Base-by-base conservation (phyloP, 2,797 vertebrate species). In the Meriones psammophilus region DNA sequence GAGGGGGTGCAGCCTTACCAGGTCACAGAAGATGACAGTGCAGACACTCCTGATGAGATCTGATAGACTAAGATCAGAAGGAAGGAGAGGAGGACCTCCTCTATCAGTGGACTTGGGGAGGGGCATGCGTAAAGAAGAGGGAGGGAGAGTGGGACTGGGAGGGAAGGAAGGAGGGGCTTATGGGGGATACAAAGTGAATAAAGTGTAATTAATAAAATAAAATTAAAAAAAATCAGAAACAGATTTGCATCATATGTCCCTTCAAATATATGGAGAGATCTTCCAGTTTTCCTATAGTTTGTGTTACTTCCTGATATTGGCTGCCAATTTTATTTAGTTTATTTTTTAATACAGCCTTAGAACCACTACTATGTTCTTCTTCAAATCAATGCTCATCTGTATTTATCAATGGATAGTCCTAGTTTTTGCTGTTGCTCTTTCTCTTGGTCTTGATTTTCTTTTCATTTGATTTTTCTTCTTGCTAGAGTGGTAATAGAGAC, bases 401-500 rank as follows among this genome's bases (percentile, higher is more conserved):
- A 46, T 87, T 81, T 87, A 91, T n/a, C 26, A 76, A 30, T 30
- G 85, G 14, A 14, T 30, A 60, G 50, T 66, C 60, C 9, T 80
- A 10, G 46, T 50, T 74, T 79, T 91, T 78, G 20, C 12, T 77
- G 13, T 39, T 66, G 18, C 17, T 60, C 36, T 88, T 39, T 91
- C n/a, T 60, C 88, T 88, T 4, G 50, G 22, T 76, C 26, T 4
- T 73, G 26, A 26, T 30, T 83, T 92, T 12, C 8, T 36, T 83
- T 93, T 60, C 36, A 73, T 30, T 33, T 84, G 64, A 15, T 78
- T 91, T 95, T 73, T 33, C 78, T 85, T 88, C 46, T 85, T 68
- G 4, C 22, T 60, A 8, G 8, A 66, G 50, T 36, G 33, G 62
- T 66, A 74, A 17, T 28, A 66, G 18, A 8, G 66, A 71, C 28